Base-by-base conservation (phyloP, 1,140 invertebrate genomes). In the Patella vulgata region DNA sequence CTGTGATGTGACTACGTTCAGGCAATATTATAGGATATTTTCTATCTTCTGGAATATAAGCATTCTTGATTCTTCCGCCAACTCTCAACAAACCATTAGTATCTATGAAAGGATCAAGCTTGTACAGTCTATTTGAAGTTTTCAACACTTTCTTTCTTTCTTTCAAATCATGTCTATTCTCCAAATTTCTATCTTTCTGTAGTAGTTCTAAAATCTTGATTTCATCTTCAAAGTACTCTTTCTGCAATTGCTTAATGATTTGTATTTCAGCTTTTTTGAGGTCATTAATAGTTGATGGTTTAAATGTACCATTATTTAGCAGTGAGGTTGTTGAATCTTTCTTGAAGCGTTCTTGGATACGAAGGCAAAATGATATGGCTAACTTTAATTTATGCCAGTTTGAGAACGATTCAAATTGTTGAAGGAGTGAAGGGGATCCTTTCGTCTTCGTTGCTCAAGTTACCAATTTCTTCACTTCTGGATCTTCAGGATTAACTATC, bases 21-120 rank as follows among this genome's bases (percentile, higher is more conserved):
- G 56, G 56, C 39, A 66, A 36, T 19, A 63, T 61, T 14, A 70
- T 30, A 28, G 59, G 63, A 25, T 62, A 31, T 48, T 31, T 40
- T 12, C 23, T 44, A 25, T 28, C 14, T 12, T 43, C 39, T 14
- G 42, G 11, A 5, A 39, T 12, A 43, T 62, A 12, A 21, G 65
- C 39, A n/a, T 61, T 58, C 17, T 36, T 21, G 3, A 71, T n/a
- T 39, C 63, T 27, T 11, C 59, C 63, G n/a, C 63, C 63, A 23
- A 71, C 63, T 27, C 61, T 6, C 3, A 66, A 17, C 2, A 64
- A n/a, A 4, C 43, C 53, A 28, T 66, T 44, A 3, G 43, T 44
- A 28, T 66, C 12, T 46, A 68, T 19, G 31, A 39, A 60, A 11
- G 59, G 53, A 27, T 71, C 55, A 33, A 63, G 52, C 5, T 56